Conservation (phyloP, 2,888 invertebrate genomes). For the Lamellibrachia columna region DNA sequence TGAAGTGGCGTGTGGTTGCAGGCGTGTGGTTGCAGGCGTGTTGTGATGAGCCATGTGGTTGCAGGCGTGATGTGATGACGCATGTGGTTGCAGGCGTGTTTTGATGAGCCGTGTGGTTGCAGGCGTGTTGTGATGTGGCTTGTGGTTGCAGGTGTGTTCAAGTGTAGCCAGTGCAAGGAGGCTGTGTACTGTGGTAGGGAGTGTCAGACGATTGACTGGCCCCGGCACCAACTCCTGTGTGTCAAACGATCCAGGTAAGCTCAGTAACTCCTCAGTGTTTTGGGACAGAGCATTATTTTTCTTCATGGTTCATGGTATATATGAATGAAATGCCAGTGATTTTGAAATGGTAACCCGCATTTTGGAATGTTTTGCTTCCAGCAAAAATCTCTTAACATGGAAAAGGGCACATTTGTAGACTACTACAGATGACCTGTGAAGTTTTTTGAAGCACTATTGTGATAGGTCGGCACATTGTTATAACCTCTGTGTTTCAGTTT, state of each 20-base stretch:
- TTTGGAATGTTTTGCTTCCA: too few relatives aligned
- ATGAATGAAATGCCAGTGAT: too few relatives aligned
- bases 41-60: too few relatives aligned
- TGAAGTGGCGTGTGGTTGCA: too few relatives aligned
- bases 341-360: too few relatives aligned
- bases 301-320: too few relatives aligned
- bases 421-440: too few relatives aligned
- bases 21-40: too few relatives aligned
- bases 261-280: neutral
- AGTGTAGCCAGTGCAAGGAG: slow-evolving; percentile 47
- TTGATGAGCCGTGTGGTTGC: neutral
- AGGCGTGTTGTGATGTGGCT: neutral
- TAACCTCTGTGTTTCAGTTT: neutral
- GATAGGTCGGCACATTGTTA: neutral
- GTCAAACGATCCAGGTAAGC: neutral
- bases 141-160: slow-evolving; percentile 37
- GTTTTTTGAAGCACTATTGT: neutral
- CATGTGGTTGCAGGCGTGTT: too few relatives aligned
- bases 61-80: too few relatives aligned
- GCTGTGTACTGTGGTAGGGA: slow-evolving; percentile 47
- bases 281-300: neutral
- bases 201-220: slow-evolving; percentile 51
- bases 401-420: too few relatives aligned
- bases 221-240: slow-evolving; percentile 45
- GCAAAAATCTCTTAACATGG: too few relatives aligned